These are phyloP conservation scores for Xenus cinereus DNA, from an alignment of 2,113 vertebrate genomes.

Conservation along the genomic window DNA sequence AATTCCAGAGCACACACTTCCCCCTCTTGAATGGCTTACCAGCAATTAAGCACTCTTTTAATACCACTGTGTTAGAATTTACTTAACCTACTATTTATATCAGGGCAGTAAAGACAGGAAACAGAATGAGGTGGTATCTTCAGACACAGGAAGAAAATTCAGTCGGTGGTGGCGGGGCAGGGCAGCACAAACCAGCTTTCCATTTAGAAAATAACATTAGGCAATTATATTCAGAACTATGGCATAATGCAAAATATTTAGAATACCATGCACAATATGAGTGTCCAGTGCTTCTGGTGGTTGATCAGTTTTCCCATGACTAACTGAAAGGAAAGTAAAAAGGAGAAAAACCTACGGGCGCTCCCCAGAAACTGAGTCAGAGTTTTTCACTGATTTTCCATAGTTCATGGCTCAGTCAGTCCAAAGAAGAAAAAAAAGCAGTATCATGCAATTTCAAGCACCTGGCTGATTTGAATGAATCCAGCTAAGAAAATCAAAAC, in stretches of 20 bases:
- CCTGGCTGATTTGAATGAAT: constrained; percentile 17
- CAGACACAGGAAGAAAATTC: not conserved
- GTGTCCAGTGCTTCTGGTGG: not conserved
- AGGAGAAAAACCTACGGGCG: not conserved
- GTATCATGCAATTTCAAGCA: constrained; percentile 40
- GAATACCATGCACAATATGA: not conserved
- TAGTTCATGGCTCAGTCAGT: not conserved
- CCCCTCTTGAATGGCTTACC: not conserved
- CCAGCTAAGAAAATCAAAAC: constrained; percentile 33
- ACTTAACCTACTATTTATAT: not conserved
- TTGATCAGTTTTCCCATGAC: not conserved
- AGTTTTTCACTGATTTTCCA: not conserved
- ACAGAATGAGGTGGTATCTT: not conserved
- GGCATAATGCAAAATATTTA: not conserved
- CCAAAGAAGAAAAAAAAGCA: not conserved
- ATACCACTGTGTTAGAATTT: not conserved
- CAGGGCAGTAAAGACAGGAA: not conserved
- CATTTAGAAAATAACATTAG: not conserved
- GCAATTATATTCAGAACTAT: not conserved
- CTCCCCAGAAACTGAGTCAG: not conserved
- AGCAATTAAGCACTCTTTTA: not conserved
- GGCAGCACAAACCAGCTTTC: not conserved
- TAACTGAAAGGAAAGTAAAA: not conserved
- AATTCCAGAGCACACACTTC: not conserved
- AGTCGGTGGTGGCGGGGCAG: not conserved